Conservation (phyloP, 2,797 vertebrate species). For the Characodon lateralis region DNA sequence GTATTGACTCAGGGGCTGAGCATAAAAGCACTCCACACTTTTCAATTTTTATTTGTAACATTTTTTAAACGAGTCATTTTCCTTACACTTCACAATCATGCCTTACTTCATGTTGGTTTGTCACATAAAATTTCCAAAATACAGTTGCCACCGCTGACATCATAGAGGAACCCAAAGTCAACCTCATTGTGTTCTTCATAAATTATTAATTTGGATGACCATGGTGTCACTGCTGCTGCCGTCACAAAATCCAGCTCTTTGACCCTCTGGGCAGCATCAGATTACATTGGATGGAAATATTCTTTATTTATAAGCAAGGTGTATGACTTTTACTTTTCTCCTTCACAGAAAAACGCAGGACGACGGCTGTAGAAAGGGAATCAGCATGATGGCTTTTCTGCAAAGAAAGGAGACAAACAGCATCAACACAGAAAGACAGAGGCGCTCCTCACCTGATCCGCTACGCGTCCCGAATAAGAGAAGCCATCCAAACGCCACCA, state of each 20-base stretch:
- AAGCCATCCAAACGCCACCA: slow-evolving; percentile 59
- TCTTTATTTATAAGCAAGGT: slow-evolving; percentile 17
- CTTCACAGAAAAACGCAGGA: too few relatives aligned
- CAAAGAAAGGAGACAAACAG: neutral
- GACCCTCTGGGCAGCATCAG: slow-evolving; percentile 1
- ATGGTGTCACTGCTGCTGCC: slow-evolving; percentile 32
- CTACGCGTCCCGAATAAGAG: slow-evolving; percentile 47
- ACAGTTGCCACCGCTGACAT: slow-evolving; percentile 13
- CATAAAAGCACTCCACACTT: neutral
- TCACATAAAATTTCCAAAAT: neutral
- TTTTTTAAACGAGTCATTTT: too few relatives aligned
- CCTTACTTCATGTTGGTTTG: neutral
- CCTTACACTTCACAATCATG: neutral
- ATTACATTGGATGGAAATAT: slow-evolving; percentile 43
- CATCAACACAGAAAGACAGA: slow-evolving; percentile 1
- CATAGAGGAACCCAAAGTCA: slow-evolving; percentile 24
- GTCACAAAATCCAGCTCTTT: slow-evolving; percentile 42
- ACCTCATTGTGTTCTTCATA: slow-evolving; percentile 28
- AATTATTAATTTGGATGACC: slow-evolving; percentile 54
- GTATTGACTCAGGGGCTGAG: neutral
- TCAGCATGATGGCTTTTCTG: neutral
- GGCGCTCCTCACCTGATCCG: slow-evolving; percentile 74
- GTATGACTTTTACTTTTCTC: neutral
- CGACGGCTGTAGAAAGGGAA: too few relatives aligned
- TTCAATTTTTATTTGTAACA: too few relatives aligned